Conservation (phyloP, 2,888 invertebrate genomes). For the Tenthredo scrophulariae region DNA sequence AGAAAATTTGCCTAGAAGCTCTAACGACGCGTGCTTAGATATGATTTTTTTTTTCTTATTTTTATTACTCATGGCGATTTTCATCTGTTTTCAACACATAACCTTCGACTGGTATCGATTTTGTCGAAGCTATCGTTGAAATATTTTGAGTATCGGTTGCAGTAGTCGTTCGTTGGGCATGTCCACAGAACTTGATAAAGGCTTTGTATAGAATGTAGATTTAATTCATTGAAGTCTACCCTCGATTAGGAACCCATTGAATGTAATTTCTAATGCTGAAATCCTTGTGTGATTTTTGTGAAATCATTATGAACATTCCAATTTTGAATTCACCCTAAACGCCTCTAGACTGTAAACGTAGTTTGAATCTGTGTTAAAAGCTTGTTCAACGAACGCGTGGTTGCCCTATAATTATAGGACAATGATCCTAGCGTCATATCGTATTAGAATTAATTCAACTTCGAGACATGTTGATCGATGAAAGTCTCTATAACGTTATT, state of each 20-base stretch:
- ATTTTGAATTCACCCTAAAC: neutral
- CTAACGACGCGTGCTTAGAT: neutral
- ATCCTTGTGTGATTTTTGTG: neutral
- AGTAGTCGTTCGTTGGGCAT: neutral
- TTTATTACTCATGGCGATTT: neutral
- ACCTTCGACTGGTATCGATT: neutral
- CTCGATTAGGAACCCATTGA: neutral
- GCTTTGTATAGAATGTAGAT: neutral
- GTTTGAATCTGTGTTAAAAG: neutral
- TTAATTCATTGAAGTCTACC: neutral
- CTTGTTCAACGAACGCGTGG: neutral
- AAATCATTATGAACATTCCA: neutral
- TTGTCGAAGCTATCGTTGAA: too few relatives aligned
- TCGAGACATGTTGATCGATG: neutral
- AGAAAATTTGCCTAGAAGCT: conserved; percentile 3
- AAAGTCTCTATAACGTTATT: neutral
- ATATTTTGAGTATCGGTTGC: too few relatives aligned
- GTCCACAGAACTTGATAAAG: neutral
- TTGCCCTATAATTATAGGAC: neutral
- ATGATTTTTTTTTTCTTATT: neutral
- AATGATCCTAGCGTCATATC: neutral
- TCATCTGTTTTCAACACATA: neutral
- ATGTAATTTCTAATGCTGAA: neutral
- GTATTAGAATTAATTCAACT: conserved; percentile 3
- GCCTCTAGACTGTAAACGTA: neutral